phyloP scores from a whole-genome alignment of 2,888 invertebrate genomes.

The Fragum whitleyi region DNA sequence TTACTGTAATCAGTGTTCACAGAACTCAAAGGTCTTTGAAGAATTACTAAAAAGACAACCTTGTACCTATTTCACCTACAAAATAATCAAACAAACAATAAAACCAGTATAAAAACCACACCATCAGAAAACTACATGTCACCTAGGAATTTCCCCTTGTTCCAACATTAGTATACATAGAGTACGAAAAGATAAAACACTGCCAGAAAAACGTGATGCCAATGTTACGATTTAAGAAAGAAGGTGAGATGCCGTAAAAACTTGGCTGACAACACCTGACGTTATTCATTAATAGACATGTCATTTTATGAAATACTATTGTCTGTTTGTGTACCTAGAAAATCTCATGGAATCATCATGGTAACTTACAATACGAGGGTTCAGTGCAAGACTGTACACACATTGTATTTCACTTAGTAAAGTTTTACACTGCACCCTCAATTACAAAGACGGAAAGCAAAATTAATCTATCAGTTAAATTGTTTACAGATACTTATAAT shows the following conservation, averaged over 20 bases:
- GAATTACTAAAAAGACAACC: too few species aligned
- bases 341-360: too few species aligned
- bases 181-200: not conserved
- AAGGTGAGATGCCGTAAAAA: slow-evolving; percentile 4
- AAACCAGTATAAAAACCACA: not conserved
- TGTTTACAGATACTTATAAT: too few species aligned
- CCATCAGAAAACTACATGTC: not conserved
- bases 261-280: slow-evolving; percentile 17
- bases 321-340: not conserved
- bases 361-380: too few species aligned
- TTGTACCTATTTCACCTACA: slow-evolving; percentile 1
- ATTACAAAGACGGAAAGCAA: too few species aligned
- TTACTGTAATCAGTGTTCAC: too few species aligned
- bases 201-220: slow-evolving; percentile 4
- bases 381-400: too few species aligned
- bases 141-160: not conserved
- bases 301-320: not conserved
- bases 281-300: slow-evolving; percentile 5
- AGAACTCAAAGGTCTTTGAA: too few species aligned
- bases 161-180: not conserved
- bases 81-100: not conserved
- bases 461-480: too few species aligned
- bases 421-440: too few species aligned
- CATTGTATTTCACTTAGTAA: too few species aligned
- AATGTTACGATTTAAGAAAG: not conserved